These are phyloP conservation scores for Neoniphon sammara DNA, from an alignment of 2,797 vertebrate species.

Conservation along the genomic window DNA sequence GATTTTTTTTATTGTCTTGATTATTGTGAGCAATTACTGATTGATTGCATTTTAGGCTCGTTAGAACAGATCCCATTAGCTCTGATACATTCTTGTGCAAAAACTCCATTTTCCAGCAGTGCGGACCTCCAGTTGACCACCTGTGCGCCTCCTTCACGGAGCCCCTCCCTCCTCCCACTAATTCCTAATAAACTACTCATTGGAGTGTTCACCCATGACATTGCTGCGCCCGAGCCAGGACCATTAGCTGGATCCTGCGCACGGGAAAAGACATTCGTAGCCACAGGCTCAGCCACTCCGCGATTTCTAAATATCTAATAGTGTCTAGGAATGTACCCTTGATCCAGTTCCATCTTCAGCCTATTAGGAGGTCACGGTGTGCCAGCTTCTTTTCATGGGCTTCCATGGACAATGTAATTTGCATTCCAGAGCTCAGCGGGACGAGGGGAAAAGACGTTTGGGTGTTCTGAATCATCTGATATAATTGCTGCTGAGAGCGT, in stretches of 20 bases:
- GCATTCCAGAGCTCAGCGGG: conserved; percentile 76
- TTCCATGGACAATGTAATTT: conserved; percentile 78
- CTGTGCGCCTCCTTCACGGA: conserved; percentile 63
- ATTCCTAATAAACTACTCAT: conserved; percentile 70
- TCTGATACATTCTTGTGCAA: conserved; percentile 33
- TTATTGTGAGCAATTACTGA: conserved; percentile 31
- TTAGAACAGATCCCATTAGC: conserved; percentile 33
- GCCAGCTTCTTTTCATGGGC: conserved; percentile 79
- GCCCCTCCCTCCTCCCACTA: conserved; percentile 38
- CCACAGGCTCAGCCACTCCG: conserved; percentile 57
- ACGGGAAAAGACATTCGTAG: conserved; percentile 61
- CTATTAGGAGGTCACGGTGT: conserved; percentile 75
- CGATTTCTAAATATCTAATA: conserved; percentile 75
- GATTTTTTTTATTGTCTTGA: too few relatives aligned
- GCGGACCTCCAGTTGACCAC: conserved; percentile 53
- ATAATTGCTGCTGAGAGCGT: conserved; percentile 71
- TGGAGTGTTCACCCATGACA: conserved; percentile 75
- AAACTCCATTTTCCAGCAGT: conserved; percentile 35
- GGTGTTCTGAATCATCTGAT: conserved; percentile 72
- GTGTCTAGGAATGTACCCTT: conserved; percentile 77
- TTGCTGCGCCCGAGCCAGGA: conserved; percentile 59
- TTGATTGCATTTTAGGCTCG: conserved; percentile 20
- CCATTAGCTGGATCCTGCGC: conserved; percentile 50
- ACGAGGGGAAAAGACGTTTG: conserved; percentile 59
- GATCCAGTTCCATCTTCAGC: conserved; percentile 75